Evolutionary conservation across 64 coral and sea anemone genomes (phyloP), one percentile per base, ranked within the genome.

Genomic region (Astreopora myriophthalma): DNA sequence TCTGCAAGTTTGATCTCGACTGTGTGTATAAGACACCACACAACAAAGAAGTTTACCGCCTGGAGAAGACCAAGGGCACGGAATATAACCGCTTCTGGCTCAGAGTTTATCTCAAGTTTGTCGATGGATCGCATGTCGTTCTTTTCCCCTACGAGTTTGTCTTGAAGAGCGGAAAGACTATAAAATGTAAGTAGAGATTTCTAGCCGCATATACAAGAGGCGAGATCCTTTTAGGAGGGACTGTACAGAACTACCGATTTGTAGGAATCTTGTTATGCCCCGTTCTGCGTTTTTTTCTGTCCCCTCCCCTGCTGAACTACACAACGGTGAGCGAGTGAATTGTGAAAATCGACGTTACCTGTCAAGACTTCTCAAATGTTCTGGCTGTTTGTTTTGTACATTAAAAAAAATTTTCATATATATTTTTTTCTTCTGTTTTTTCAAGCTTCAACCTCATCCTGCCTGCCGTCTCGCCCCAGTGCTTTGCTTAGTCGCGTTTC

Each of bases 141-240:
- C 91, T 93, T 35, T 60, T 68, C 8, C 95, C 95, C 2, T 96
- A 96, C 32, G 92, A 96, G 36, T 96, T 96, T 66, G 73, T 96
- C 0, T 46, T 96, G 9, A 96, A 94, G 81, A 96, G 95, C 39
- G 52, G n/a, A 19, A 66, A 88, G 25, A 96, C 79, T 8, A 22
- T 61, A 1, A 83, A 60, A 83, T 4, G 79, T 83, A 60, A 22
- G 79, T 64, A 83, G 29, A 83, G 9, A 22, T 26, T 26, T 49
- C 9, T 29, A 27, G 3, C 25, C 10, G 51, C n/a, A n/a, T n/a
- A n/a, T n/a, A n/a, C n/a, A n/a, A n/a, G n/a, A n/a, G n/a, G n/a
- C n/a, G n/a, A n/a, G n/a, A n/a, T n/a, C n/a, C n/a, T n/a, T n/a
- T n/a, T n/a, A n/a, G n/a, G n/a, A n/a, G n/a, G n/a, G n/a, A n/a